phyloP scores from a whole-genome alignment of 2,113 vertebrate species.

The Vombatus ursinus region DNA sequence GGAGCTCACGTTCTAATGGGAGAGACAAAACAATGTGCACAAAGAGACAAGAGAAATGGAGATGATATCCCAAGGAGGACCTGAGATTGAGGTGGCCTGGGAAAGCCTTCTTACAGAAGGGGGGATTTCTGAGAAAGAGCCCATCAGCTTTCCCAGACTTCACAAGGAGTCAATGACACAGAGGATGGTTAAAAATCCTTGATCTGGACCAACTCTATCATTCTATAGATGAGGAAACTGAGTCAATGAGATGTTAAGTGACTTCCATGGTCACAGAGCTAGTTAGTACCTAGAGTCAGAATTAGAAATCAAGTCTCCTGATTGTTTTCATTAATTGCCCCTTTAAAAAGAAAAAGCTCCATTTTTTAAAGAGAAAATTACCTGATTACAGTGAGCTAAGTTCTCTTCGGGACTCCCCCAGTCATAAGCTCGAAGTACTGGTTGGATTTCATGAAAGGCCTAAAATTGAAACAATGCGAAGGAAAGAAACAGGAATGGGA shows the following conservation, averaged over 20 bases:
- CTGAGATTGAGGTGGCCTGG: neutral
- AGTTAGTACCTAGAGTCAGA: neutral
- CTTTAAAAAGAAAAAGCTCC: neutral
- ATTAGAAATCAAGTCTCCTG: neutral
- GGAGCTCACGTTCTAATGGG: too few species aligned
- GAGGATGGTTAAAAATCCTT: too few species aligned
- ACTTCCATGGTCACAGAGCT: neutral
- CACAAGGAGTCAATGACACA: too few species aligned
- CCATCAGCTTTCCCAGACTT: too few species aligned
- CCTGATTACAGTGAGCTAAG: neutral
- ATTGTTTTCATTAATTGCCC: neutral
- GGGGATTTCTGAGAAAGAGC: neutral
- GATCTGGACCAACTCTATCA: neutral
- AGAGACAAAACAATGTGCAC: neutral
- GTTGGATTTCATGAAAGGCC: neutral
- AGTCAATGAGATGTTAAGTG: neutral
- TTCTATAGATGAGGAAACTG: neutral
- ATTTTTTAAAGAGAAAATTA: neutral
- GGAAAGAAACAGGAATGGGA: neutral
- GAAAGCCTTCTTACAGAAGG: neutral
- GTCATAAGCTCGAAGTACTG: neutral
- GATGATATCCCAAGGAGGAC: neutral
- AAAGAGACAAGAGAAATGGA: neutral
- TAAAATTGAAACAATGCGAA: neutral
- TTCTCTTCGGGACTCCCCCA: neutral